Conservation (phyloP, 2,113 vertebrate species). For the Myiozetetes cayanensis region DNA sequence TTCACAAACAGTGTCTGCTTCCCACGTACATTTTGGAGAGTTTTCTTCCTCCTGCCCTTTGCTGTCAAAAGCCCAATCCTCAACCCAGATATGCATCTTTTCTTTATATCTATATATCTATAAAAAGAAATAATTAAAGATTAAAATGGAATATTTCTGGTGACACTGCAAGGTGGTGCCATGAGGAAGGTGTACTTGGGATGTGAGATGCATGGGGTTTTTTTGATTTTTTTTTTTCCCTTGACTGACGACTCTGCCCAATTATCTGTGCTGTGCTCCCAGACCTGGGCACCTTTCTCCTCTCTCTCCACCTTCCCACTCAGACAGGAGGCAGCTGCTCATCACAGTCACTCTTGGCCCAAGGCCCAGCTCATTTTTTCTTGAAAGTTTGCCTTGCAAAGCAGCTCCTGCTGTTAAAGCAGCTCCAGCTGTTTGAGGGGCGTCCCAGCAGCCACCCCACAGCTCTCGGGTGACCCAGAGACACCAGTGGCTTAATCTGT, state of each 20-base stretch:
- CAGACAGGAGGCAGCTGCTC: not conserved
- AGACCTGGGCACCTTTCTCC: not conserved
- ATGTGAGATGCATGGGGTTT: not conserved
- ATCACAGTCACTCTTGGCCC: not conserved
- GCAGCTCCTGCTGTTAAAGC: not conserved
- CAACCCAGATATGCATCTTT: not conserved
- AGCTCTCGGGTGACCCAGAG: not conserved
- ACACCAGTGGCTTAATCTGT: not conserved
- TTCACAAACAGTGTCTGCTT: not conserved
- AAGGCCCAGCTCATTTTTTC: not conserved
- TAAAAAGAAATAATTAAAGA: not conserved
- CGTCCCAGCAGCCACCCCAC: not conserved
- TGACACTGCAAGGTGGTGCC: not conserved
- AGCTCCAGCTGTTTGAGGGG: not conserved
- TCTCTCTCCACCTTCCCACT: not conserved
- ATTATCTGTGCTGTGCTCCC: not conserved
- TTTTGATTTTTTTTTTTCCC: too few species aligned
- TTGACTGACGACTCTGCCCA: not conserved
- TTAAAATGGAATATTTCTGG: not conserved
- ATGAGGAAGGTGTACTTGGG: not conserved
- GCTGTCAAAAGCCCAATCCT: not conserved
- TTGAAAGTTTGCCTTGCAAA: not conserved
- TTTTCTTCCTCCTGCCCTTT: not conserved
- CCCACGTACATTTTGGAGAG: not conserved
- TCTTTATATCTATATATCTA: too few species aligned